Percentiles rank a stretch among this genome's conserved stretches.
phyloP scores from a whole-genome alignment of 37 sponge, comb jelly and placozoan species.

The Chondrosia reniformis region DNA sequence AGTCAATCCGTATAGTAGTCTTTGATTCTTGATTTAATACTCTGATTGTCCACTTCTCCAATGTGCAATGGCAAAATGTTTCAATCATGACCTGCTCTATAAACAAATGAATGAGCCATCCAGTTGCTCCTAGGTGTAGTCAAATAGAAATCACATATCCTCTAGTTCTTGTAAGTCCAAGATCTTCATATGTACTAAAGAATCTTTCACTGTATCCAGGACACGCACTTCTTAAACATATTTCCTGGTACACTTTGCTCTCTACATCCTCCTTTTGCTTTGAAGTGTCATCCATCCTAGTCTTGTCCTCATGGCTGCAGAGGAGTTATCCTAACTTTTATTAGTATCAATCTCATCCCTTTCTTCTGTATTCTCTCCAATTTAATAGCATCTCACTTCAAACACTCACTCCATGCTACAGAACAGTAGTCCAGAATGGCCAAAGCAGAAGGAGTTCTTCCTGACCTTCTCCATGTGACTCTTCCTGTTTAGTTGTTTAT shows the following conservation, averaged over 20 bases:
- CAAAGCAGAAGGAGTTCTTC: too few relatives aligned
- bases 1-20: too few relatives aligned
- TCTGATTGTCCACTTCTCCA: not conserved
- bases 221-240: not conserved
- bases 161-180: not conserved
- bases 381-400: too few relatives aligned
- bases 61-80: not conserved
- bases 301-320: too few relatives aligned
- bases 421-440: too few relatives aligned
- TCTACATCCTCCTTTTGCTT: not conserved
- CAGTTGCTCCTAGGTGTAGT: not conserved
- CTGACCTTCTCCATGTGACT: too few relatives aligned
- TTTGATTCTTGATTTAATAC: not conserved
- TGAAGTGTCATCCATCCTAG: not conserved
- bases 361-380: too few relatives aligned
- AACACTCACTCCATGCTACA: too few relatives aligned
- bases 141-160: not conserved
- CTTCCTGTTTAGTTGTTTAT: too few relatives aligned
- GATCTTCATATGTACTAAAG: not conserved
- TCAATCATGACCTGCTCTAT: not conserved
- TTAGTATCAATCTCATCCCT: too few relatives aligned
- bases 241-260: not conserved
- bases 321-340: too few relatives aligned
- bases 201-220: not conserved
- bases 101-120: not conserved